Conservation (phyloP, 2,113 vertebrate genomes). For the Pelobates fuscus region DNA sequence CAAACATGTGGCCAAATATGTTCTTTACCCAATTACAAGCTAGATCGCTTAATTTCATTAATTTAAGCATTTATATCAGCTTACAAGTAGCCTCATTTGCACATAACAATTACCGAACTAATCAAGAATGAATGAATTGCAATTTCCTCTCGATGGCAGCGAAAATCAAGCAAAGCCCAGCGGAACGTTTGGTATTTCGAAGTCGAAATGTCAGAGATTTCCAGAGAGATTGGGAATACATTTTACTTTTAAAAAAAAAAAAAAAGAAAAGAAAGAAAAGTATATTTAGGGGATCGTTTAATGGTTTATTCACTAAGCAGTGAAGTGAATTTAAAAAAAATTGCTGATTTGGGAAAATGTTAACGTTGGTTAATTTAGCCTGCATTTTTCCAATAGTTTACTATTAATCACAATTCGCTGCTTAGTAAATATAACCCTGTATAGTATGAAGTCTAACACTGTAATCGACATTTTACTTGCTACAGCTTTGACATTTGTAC, state of each 20-base stretch:
- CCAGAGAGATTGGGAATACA: conserved; percentile 31
- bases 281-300: too few relatives aligned
- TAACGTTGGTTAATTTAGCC: too few relatives aligned
- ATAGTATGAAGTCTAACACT: too few relatives aligned
- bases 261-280: conserved; percentile 15
- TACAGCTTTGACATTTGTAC: too few relatives aligned
- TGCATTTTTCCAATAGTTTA: too few relatives aligned
- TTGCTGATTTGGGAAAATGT: too few relatives aligned
- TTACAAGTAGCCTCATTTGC: conserved; percentile 4
- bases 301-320: too few relatives aligned
- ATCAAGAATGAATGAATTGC: conserved; percentile 29
- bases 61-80: background rate
- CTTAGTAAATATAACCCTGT: too few relatives aligned
- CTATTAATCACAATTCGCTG: too few relatives aligned
- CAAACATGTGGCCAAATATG: background rate
- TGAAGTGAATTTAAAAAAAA: too few relatives aligned
- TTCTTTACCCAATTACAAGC: conserved; percentile 9
- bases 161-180: conserved; percentile 3
- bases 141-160: background rate
- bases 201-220: conserved; percentile 40
- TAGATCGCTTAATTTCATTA: conserved; percentile 18
- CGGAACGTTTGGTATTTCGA: conserved; percentile 40
- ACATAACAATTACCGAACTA: conserved; percentile 42
- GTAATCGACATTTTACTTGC: too few relatives aligned
- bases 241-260: conserved; percentile 15